These are phyloP conservation scores for Philopotamus ludificatus DNA, from an alignment of 1,140 invertebrate genomes.

Conservation along the genomic window DNA sequence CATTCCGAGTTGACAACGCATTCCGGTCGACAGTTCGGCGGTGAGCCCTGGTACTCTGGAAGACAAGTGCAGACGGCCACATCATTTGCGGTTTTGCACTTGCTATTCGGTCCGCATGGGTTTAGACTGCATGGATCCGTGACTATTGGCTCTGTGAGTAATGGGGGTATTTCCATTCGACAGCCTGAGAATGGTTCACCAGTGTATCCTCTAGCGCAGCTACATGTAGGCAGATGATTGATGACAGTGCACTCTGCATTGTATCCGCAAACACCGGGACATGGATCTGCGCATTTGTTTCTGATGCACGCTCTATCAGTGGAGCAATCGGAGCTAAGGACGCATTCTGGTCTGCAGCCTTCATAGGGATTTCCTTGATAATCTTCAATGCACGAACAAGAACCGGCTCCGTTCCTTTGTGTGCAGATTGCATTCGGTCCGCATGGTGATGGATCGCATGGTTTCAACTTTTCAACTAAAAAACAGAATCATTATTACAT, in stretches of 20 bases:
- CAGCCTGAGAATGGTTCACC: slow-evolving; percentile 70
- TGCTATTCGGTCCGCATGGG: slow-evolving; percentile 67
- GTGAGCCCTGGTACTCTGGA: slow-evolving; percentile 59
- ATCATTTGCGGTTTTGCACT: slow-evolving; percentile 57
- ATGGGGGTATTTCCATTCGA: slow-evolving; percentile 40
- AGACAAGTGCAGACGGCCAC: slow-evolving; percentile 66
- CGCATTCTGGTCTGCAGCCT: slow-evolving; percentile 73
- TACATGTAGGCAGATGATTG: slow-evolving; percentile 74
- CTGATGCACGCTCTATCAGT: slow-evolving; percentile 71
- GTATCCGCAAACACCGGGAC: slow-evolving; percentile 73
- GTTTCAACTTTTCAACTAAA: slow-evolving; percentile 57
- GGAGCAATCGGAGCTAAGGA: slow-evolving; percentile 76
- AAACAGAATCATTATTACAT: neutral
- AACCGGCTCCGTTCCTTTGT: slow-evolving; percentile 61
- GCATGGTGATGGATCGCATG: slow-evolving; percentile 76
- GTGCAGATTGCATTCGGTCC: slow-evolving; percentile 74
- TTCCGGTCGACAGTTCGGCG: slow-evolving; percentile 62
- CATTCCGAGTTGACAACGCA: slow-evolving; percentile 65
- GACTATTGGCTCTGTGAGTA: slow-evolving; percentile 32
- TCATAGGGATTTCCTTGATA: slow-evolving; percentile 70
- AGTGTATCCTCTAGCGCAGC: slow-evolving; percentile 69
- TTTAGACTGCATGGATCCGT: slow-evolving; percentile 61
- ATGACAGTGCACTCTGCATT: slow-evolving; percentile 75
- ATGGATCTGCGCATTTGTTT: slow-evolving; percentile 74
- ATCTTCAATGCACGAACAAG: slow-evolving; percentile 69